These are phyloP conservation scores for Microctenopoma steveboyesi DNA, from an alignment of 2,797 vertebrate genomes.

Conservation along the genomic window DNA sequence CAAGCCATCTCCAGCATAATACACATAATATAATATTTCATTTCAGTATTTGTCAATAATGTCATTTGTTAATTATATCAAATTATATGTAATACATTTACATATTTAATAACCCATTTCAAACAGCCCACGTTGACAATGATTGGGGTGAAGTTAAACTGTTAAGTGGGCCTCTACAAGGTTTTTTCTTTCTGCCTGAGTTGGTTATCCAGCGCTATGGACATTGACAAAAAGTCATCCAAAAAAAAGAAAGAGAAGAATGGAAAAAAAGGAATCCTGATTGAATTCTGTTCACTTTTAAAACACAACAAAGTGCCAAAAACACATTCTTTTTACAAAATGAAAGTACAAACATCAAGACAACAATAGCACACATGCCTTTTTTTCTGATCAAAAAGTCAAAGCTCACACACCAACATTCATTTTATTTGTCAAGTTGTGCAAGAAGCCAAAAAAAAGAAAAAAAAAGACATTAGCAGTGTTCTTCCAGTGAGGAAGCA, in stretches of 20 bases:
- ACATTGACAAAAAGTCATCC: constrained; percentile 81
- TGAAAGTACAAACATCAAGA: constrained; percentile 88
- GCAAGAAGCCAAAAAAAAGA: constrained; percentile 83
- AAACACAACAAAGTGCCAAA: constrained; percentile 81
- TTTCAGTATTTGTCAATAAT: constrained; percentile 71
- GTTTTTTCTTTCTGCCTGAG: constrained; percentile 85
- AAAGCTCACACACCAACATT: constrained; percentile 96
- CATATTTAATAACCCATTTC: constrained; percentile 79
- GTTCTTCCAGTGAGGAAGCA: constrained; percentile 92
- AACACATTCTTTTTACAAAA: constrained; percentile 84
- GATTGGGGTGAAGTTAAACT: constrained; percentile 78
- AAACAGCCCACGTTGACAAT: constrained; percentile 80
- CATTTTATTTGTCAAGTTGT: constrained; percentile 94
- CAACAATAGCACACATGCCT: constrained; percentile 78
- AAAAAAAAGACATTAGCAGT: constrained; percentile 86
- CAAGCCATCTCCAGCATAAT: constrained; percentile 78
- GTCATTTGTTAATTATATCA: constrained; percentile 80
- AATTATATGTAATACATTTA: constrained; percentile 78
- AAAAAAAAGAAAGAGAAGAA: constrained; percentile 58
- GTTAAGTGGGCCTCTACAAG: constrained; percentile 76
- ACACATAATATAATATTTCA: constrained; percentile 79
- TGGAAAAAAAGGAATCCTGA: constrained; percentile 80
- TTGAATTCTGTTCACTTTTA: constrained; percentile 82
- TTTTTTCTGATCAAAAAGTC: constrained; percentile 90
- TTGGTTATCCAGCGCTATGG: constrained; percentile 86